Evolutionary conservation across 2,113 vertebrate genomes (phyloP).

Genomic region (Otus sunia): DNA sequence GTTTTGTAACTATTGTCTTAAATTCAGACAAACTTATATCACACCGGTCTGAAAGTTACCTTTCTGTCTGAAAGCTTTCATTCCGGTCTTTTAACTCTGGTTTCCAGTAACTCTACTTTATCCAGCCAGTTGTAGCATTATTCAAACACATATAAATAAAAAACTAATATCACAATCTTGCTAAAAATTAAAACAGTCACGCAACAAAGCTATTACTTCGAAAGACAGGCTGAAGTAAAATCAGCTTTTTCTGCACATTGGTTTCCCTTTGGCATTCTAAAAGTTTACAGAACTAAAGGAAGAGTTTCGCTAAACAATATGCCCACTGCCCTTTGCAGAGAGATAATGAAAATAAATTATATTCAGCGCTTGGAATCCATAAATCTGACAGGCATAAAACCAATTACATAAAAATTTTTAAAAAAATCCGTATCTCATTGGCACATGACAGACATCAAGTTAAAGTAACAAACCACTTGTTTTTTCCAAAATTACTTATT

Average conservation of each 20-base stretch:
- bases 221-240: neutral
- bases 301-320: neutral
- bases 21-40: slow-evolving; percentile 53
- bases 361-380: neutral
- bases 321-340: neutral
- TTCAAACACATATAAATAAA: neutral
- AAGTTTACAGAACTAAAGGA: neutral
- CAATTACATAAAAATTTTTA: neutral
- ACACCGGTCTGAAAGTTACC: slow-evolving; percentile 17
- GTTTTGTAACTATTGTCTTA: slow-evolving; percentile 55
- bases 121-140: neutral
- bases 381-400: neutral
- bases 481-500: neutral
- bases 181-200: neutral
- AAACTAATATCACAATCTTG: neutral
- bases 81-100: neutral
- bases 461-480: neutral
- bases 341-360: neutral
- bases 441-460: neutral
- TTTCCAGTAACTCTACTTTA: neutral
- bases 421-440: neutral
- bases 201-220: neutral
- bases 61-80: slow-evolving; percentile 30
- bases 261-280: neutral
- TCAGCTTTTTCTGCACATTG: neutral